Percentiles rank a stretch among this genome's conserved stretches.
Evolutionary conservation across 2,113 vertebrate genomes (phyloP).

Genomic region (Ailurus styani): DNA sequence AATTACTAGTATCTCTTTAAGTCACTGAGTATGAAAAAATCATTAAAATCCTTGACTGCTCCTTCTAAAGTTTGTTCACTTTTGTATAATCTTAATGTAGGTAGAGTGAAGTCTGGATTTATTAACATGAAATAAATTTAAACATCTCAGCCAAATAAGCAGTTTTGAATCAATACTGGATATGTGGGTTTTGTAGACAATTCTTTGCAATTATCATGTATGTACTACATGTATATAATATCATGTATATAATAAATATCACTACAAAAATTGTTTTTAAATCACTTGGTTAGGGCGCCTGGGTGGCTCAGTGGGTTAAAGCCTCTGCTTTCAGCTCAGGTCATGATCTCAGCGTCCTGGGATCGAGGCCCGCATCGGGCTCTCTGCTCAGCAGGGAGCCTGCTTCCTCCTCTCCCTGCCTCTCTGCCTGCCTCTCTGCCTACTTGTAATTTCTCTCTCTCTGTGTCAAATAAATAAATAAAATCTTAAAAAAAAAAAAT

Average conservation of each 20-base stretch:
- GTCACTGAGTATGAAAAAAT: not conserved
- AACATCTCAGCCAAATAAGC: not conserved
- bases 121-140: not conserved
- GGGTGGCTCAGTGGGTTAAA: no score
- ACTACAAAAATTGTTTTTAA: not conserved
- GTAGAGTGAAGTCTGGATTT: not conserved
- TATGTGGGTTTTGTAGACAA: not conserved
- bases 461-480: no score
- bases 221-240: not conserved
- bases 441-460: no score
- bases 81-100: not conserved
- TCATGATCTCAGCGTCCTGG: no score
- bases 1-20: not conserved
- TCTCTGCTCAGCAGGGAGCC: no score
- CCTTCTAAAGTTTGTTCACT: not conserved
- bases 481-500: no score
- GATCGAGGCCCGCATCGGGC: no score
- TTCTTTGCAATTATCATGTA: not conserved
- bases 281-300: not conserved
- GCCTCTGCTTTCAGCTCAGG: no score
- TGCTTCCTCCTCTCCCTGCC: no score
- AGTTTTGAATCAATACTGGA: not conserved
- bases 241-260: not conserved
- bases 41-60: not conserved
- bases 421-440: no score